These are phyloP conservation scores for Leptinotarsa juncta DNA, from an alignment of 2,888 invertebrate species.

Conservation along the genomic window DNA sequence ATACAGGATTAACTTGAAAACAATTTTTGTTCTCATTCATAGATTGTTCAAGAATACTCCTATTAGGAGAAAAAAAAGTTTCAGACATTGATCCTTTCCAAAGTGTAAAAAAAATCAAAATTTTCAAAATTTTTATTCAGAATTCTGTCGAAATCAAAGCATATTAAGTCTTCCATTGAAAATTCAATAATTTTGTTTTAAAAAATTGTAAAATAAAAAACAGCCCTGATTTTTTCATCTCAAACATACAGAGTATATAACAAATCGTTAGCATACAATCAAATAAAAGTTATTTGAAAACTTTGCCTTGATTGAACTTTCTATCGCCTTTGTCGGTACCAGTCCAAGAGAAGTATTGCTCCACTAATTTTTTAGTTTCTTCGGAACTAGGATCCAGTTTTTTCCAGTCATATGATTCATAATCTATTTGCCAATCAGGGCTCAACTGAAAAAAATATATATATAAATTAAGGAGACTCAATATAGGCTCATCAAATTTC, in stretches of 20 bases:
- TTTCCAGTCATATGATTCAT: conserved; percentile 95
- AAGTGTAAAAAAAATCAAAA: no score
- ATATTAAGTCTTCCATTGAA: no score
- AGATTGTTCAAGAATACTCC: no score
- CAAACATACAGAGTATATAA: conserved; percentile 10
- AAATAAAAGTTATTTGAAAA: conserved; percentile 83
- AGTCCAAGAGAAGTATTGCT: conserved; percentile 91
- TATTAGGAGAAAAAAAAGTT: no score
- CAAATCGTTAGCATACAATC: not conserved
- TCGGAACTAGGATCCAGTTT: conserved; percentile 86
- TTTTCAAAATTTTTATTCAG: no score
- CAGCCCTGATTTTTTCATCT: conserved; percentile 3
- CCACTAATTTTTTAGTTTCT: conserved; percentile 87
- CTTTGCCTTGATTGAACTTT: conserved; percentile 98
- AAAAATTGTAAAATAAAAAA: conserved; percentile 13
- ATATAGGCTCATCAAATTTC: no score
- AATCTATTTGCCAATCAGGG: conserved; percentile 97
- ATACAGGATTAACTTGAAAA: no score
- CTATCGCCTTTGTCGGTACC: conserved; percentile 89
- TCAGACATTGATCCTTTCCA: no score
- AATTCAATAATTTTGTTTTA: no score
- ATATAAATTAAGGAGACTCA: not conserved
- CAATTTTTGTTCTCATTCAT: no score
- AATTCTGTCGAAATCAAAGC: no score
- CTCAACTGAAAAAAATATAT: conserved; percentile 71